Evolutionary conservation across 1,140 invertebrate species (phyloP).

Genomic region (Drosophila ficusphila): DNA sequence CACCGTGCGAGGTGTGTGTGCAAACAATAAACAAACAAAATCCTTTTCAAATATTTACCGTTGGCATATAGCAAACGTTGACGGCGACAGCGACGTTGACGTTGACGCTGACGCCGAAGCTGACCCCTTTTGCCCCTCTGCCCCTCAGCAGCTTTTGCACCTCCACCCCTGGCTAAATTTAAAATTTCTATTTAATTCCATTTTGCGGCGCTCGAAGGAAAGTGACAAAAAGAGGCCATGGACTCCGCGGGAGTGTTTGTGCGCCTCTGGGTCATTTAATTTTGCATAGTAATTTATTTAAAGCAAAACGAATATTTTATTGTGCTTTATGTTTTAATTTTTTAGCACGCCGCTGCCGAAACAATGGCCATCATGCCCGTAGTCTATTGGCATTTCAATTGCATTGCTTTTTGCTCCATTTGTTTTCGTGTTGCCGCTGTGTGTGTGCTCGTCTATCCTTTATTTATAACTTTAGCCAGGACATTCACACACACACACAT

Average conservation of each 20-base stretch:
- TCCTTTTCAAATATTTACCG: slow-evolving; percentile 84
- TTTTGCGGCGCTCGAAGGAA: slow-evolving; percentile 46
- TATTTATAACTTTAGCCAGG: slow-evolving; percentile 73
- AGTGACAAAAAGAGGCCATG: slow-evolving; percentile 23
- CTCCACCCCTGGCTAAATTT: slow-evolving; percentile 49
- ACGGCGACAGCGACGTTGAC: slow-evolving; percentile 34
- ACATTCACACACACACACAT: slow-evolving; percentile 17
- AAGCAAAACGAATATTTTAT: slow-evolving; percentile 55
- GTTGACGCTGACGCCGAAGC: slow-evolving; percentile 1
- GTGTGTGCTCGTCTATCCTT: slow-evolving; percentile 48
- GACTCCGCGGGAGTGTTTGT: slow-evolving; percentile 43
- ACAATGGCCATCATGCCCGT: slow-evolving; percentile 64
- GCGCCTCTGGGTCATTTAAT: slow-evolving; percentile 80
- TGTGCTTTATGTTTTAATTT: slow-evolving; percentile 77
- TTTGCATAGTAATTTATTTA: slow-evolving; percentile 83
- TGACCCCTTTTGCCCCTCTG: background rate
- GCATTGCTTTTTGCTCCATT: slow-evolving; percentile 68
- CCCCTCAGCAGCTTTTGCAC: background rate
- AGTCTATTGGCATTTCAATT: slow-evolving; percentile 81
- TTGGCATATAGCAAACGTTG: slow-evolving; percentile 75
- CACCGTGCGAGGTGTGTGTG: slow-evolving; percentile 82
- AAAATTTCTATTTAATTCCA: slow-evolving; percentile 71
- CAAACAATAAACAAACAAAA: slow-evolving; percentile 84
- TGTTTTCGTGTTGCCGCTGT: slow-evolving; percentile 45
- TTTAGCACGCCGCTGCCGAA: slow-evolving; percentile 53